Base-by-base conservation (phyloP, 2,797 vertebrate genomes). In the Corythornis leucogaster region DNA sequence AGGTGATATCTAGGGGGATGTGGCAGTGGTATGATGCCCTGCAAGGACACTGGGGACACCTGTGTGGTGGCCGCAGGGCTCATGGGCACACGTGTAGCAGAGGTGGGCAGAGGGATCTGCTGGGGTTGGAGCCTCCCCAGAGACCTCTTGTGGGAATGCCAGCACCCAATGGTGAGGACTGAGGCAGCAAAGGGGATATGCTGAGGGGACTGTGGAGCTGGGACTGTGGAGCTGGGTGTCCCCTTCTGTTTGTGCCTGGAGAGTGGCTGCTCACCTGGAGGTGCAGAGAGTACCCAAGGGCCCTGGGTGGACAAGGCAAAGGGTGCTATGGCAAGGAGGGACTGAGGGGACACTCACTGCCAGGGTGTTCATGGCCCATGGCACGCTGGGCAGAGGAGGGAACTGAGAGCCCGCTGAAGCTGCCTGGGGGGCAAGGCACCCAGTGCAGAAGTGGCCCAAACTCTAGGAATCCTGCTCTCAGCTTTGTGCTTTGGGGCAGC, bases 81-180 rank as follows among this genome's bases (percentile, higher is more conserved):
- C 0, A 0, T 25, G 48, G 89, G 28, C 31, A 43, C 19, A 30
- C 0, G 0, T 4, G 5, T 40, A 40, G 58, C 38, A 15, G 13
- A 63, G 45, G 22, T 8, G 11, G n/a, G 48, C 5, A 31, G 24
- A n/a, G 18, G 26, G 9, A 5, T 40, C n/a, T 21, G 17, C 43
- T 45, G 48, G 24, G 31, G 31, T 16, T 18, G 64, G 57, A 50
- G 22, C 15, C 20, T 69, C 14, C 24, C 31, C 6, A 2, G 58
- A 70, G 6, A 59, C 11, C 20, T 57, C 24, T 61, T 13, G 1
- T 1, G 4, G 54, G 20, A n/a, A 22, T 38, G 33, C 30, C 83
- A 71, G 70, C 46, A 71, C 15, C 15, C 11, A 5, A 28, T 46
- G 0, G 0, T 0, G 0, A 75, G 69, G 38, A 11, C 43, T 77